Percentiles rank a stretch among this genome's conserved stretches.
Evolutionary conservation across 2,797 vertebrate species (phyloP).

Genomic region (Alouatta caraya): DNA sequence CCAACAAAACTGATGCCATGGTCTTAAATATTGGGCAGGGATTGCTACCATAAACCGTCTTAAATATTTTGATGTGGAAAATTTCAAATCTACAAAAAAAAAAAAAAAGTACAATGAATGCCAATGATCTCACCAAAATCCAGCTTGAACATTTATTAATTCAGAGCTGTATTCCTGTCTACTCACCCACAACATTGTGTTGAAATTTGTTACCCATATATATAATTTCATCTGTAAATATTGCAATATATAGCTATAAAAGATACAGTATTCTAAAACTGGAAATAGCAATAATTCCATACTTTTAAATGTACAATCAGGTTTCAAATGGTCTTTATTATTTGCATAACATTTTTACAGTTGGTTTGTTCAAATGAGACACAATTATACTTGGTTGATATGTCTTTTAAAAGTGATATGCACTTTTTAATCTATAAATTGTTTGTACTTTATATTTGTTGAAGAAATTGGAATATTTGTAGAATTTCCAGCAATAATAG

Average conservation of each 20-base stretch:
- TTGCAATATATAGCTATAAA: not conserved
- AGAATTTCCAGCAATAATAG: not conserved
- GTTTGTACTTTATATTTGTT: not conserved
- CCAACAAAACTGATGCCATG: not conserved
- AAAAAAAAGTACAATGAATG: not conserved
- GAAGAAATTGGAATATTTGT: not conserved
- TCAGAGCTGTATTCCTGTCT: not conserved
- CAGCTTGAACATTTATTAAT: not conserved
- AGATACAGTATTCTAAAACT: not conserved
- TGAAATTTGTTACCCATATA: not conserved
- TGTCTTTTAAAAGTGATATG: not conserved
- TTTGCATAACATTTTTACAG: not conserved
- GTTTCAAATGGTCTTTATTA: not conserved
- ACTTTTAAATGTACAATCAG: not conserved
- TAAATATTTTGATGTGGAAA: not conserved
- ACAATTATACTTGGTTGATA: not conserved
- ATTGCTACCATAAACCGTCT: not conserved
- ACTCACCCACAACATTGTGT: accelerated
- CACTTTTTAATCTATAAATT: not conserved
- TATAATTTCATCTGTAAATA: not conserved
- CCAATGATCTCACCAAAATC: not conserved
- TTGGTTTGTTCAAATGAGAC: not conserved
- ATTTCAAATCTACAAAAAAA: not conserved
- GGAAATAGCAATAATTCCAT: not conserved
- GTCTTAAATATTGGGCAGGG: not conserved